phyloP scores from a whole-genome alignment of 2,797 vertebrate genomes.

The Euthynnus affinis region DNA sequence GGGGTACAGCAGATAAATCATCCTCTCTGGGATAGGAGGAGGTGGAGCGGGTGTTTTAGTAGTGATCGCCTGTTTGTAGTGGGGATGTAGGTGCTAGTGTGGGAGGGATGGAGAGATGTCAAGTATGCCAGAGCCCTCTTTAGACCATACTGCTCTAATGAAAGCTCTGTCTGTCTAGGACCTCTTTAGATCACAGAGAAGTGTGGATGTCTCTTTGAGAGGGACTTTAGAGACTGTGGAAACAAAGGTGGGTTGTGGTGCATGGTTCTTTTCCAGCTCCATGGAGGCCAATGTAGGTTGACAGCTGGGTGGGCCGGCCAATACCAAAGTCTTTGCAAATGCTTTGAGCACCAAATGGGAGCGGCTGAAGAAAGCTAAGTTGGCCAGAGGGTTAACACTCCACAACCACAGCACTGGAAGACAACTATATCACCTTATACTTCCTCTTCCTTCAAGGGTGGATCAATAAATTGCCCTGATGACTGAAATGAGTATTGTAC shows the following conservation, averaged over 20 bases:
- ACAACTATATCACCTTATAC: background rate
- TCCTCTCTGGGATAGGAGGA: constrained; percentile 17
- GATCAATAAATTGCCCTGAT: constrained; percentile 8
- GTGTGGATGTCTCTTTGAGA: constrained; percentile 69
- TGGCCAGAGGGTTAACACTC: constrained; percentile 26
- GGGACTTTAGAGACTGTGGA: constrained; percentile 48
- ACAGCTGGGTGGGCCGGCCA: constrained; percentile 71
- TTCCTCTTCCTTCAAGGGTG: constrained; percentile 10
- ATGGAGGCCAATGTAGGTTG: constrained; percentile 68
- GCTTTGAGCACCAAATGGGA: constrained; percentile 50
- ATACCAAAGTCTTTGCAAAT: constrained; percentile 47
- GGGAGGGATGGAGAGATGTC: constrained; percentile 11
- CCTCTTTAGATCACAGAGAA: constrained; percentile 57
- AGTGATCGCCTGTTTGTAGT: constrained; percentile 24
- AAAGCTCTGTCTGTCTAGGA: constrained; percentile 46
- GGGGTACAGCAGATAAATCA: constrained; percentile 35
- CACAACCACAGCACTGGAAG: constrained; percentile 9
- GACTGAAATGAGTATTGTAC: constrained; percentile 5
- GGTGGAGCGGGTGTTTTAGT: constrained; percentile 11
- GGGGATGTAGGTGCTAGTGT: constrained; percentile 32
- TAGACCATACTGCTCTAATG: constrained; percentile 40
- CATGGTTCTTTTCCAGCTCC: constrained; percentile 78
- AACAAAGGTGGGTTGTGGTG: constrained; percentile 67
- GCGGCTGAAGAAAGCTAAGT: constrained; percentile 33
- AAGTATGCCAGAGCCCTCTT: constrained; percentile 46